These are phyloP conservation scores for Halcyon senegalensis DNA, from an alignment of 2,113 vertebrate species.

Conservation along the genomic window DNA sequence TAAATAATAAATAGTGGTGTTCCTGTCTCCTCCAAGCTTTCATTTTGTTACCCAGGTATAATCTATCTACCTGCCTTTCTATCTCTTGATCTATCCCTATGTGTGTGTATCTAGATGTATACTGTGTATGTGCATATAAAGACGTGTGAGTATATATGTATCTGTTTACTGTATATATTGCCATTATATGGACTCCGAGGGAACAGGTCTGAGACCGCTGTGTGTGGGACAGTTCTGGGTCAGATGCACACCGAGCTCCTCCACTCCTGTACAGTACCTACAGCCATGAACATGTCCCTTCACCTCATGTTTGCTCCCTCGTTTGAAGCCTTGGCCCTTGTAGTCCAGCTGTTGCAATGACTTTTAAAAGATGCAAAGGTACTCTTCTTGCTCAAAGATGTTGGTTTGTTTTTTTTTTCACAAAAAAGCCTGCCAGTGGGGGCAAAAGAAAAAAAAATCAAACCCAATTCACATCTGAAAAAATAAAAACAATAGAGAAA, in stretches of 20 bases:
- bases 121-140: background rate
- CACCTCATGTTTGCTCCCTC: fast-evolving
- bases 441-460: no score
- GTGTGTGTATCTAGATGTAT: fast-evolving
- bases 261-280: fast-evolving
- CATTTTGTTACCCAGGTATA: background rate
- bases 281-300: fast-evolving
- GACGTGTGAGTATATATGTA: no score
- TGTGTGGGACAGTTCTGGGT: background rate
- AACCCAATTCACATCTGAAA: background rate
- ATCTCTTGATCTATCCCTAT: fast-evolving
- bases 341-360: background rate
- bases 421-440: fast-evolving
- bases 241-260: background rate
- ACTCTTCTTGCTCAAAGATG: background rate
- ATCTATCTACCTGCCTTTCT: background rate
- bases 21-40: background rate
- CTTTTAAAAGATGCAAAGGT: background rate
- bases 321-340: fast-evolving
- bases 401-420: no score
- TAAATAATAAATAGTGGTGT: background rate
- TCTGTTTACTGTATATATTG: background rate
- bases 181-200: fast-evolving
- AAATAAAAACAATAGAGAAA: background rate
- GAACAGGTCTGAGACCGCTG: background rate